Base-by-base conservation (phyloP, 2,888 invertebrate species). In the Cantharis rustica region DNA sequence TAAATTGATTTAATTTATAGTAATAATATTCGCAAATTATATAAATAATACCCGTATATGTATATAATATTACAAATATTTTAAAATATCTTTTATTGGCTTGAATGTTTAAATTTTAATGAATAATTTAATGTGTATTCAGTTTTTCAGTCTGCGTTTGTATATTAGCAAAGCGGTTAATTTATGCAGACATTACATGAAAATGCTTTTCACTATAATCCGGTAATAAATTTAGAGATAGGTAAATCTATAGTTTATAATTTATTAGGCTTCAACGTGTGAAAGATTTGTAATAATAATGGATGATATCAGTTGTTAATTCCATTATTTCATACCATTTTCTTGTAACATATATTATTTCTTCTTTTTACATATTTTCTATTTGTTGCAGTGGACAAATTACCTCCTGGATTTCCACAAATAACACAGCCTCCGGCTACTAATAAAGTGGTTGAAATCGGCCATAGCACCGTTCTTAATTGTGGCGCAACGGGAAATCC, bases 361-460 rank as follows among this genome's bases (percentile, higher is more conserved):
- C n/a, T 68, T 47, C 15, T 47, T 13, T 17, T 16, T 69, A 68
- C 66, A 72, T 68, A 71, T 69, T 74, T 62, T 82, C 79, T 78
- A 81, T 81, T 85, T 86, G 80, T 90, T 90, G 69, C 91, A 94
- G 97, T 93, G 83, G 96, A 95, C 86, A 95, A 95, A 89, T 91
- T 96, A 79, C 98, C 99, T 1, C 90, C 91, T 68, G 99, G 98
- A 31, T 99, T 98, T 89, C 99, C 99, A 68, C 92, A 92, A 86
- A 95, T 97, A 86, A 93, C 94, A 61, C 94, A 95, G 84, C 94
- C 96, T 63, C 98, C 98, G 0, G 93, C 93, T 79, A 95, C 97
- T 75, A 96, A 97, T 79, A 96, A 97, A 90, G 98, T 98, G 72
- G 98, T 98, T 71, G 99, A 99, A 89, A 97, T 96, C 81, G 98